These are phyloP conservation scores for Goniozus legneri DNA, from an alignment of 1,140 invertebrate genomes.

Conservation along the genomic window DNA sequence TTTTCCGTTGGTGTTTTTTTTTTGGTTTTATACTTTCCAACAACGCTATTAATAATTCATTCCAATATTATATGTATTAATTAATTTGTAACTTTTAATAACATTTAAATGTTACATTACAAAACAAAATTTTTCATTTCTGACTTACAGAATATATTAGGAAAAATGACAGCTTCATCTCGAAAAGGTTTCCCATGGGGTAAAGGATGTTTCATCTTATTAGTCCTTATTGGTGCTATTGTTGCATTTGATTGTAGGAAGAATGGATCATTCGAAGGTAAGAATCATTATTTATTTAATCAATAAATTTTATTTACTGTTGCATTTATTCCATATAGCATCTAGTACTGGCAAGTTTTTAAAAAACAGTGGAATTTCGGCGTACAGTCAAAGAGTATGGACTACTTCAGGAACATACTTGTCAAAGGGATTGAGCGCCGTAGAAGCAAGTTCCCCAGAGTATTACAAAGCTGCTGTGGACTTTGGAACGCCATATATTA, in stretches of 20 bases:
- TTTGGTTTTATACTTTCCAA: too few species aligned
- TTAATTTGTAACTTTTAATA: too few species aligned
- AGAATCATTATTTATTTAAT: constrained; percentile 6
- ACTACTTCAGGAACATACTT: constrained; percentile 56
- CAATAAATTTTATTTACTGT: constrained; percentile 6
- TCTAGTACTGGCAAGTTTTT: constrained; percentile 58
- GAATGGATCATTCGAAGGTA: constrained; percentile 48
- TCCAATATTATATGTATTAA: too few species aligned
- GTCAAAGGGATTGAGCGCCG: constrained; percentile 59
- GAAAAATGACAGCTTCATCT: constrained; percentile 45
- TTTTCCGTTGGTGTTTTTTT: too few species aligned
- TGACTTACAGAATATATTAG: constrained; percentile 35
- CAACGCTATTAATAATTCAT: too few species aligned
- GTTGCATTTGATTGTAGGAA: constrained; percentile 44
- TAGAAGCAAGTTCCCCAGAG: constrained; percentile 64
- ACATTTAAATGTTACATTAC: too few species aligned
- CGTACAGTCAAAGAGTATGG: constrained; percentile 61
- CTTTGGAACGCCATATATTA: constrained; percentile 58
- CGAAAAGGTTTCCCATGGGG: constrained; percentile 46
- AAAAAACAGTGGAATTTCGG: constrained; percentile 59
- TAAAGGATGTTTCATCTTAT: constrained; percentile 37
- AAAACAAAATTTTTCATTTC: too few species aligned
- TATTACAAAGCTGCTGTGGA: constrained; percentile 60
- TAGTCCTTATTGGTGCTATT: constrained; percentile 39
- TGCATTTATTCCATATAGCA: constrained; percentile 43